These are phyloP conservation scores for Polyploca ridens DNA, from an alignment of 2,888 invertebrate genomes.

Conservation along the genomic window DNA sequence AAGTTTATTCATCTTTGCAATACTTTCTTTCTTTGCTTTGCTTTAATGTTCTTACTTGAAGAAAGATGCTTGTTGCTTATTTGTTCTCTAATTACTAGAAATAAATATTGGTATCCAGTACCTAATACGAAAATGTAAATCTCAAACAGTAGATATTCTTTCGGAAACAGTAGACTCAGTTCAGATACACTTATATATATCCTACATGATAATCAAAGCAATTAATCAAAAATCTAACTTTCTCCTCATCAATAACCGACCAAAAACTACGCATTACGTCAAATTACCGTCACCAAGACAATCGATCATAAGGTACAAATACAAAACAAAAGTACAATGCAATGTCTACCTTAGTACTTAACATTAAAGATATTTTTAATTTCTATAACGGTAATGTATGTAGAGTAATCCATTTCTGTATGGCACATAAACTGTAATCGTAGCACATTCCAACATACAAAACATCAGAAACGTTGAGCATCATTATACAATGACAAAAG, in stretches of 20 bases:
- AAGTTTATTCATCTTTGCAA: no score
- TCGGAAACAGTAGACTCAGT: not conserved
- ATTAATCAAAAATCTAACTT: slow-evolving; percentile 46
- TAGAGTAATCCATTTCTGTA: slow-evolving; percentile 53
- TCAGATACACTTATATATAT: slow-evolving; percentile 9
- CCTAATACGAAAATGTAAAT: no score
- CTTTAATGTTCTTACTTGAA: no score
- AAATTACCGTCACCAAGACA: slow-evolving; percentile 46
- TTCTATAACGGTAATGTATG: slow-evolving; percentile 20
- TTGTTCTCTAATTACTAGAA: no score
- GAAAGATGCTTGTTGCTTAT: no score
- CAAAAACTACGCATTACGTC: slow-evolving; percentile 42
- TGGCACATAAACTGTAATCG: slow-evolving; percentile 63
- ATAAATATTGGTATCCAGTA: no score
- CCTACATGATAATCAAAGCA: slow-evolving; percentile 19
- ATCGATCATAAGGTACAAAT: slow-evolving; percentile 53
- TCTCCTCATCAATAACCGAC: slow-evolving; percentile 52
- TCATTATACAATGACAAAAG: slow-evolving; percentile 83
- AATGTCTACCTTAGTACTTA: slow-evolving; percentile 28
- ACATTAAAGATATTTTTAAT: slow-evolving; percentile 15
- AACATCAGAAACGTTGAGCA: slow-evolving; percentile 73
- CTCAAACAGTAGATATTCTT: no score
- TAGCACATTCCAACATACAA: slow-evolving; percentile 74
- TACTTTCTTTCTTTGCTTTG: no score
- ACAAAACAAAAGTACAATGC: slow-evolving; percentile 25